Percentiles rank a stretch among this genome's conserved stretches.
Conservation (phyloP, 2,888 invertebrate species). For the Scaptomyza caliginosa region DNA sequence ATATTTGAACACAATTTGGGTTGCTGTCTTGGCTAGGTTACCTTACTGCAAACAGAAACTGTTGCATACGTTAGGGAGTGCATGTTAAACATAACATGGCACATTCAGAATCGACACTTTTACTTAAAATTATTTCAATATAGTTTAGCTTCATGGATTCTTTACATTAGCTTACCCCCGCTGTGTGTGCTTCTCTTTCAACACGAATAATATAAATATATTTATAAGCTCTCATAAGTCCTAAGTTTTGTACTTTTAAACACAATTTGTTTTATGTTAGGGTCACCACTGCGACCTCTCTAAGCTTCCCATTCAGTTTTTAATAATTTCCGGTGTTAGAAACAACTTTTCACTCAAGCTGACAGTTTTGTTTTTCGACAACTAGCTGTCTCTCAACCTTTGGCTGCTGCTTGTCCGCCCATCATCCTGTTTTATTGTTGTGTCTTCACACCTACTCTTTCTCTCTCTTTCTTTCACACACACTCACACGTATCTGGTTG, state of each 20-base stretch:
- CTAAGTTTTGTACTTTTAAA: background rate
- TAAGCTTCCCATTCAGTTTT: background rate
- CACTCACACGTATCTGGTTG: background rate
- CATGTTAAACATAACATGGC: background rate
- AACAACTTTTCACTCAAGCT: conserved; percentile 31
- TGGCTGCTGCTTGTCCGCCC: conserved; percentile 1
- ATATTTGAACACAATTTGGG: background rate
- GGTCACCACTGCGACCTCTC: background rate
- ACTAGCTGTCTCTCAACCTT: conserved; percentile 22
- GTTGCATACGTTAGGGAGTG: background rate
- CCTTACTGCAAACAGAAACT: background rate
- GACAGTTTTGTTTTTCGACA: conserved; percentile 37
- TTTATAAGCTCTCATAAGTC: background rate
- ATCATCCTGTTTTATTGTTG: background rate
- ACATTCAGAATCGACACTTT: background rate
- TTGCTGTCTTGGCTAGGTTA: background rate
- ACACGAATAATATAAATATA: background rate
- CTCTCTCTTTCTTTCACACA: background rate
- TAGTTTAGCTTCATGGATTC: background rate
- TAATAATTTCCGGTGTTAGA: conserved; percentile 11
- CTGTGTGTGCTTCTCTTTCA: too few species aligned
- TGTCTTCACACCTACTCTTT: conserved; percentile 16
- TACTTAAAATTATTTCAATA: background rate
- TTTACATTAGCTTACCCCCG: background rate
- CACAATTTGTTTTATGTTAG: background rate